Evolutionary conservation across 2,797 vertebrate species (phyloP), one percentile per base, ranked within the genome.

Genomic region (Acipenser ruthenus): DNA sequence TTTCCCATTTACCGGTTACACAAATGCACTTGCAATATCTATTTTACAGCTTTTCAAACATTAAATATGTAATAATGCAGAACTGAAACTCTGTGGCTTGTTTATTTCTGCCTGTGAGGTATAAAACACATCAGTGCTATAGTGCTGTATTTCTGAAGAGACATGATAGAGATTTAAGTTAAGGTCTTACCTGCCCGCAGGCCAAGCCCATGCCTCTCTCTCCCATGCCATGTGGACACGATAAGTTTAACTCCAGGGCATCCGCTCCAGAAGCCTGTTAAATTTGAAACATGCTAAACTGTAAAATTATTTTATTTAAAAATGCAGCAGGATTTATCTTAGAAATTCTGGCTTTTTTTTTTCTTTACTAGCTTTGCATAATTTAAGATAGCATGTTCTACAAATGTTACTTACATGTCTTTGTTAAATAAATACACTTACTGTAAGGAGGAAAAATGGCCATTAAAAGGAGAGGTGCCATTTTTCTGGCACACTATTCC

Each of bases 121-220:
- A 68, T 1, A 67, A 63, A 49, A 68, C 64, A 66, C 65, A 50
- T 67, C 66, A 68, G 8, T 1, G 51, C 12, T 7, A 49, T 50
- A 66, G 56, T 0, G 10, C 60, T 67, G 49, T 59, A 64, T 4
- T 49, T 53, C 66, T 72, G 63, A 69, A 50, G 56, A 69, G 69
- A 75, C 55, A 65, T 47, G 67, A 64, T 68, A 53, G 49, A 70
- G 59, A 65, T 49, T 70, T 68, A 51, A 15, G 60, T 63, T 60
- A 7, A 65, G 66, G 58, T 70, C 75, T 72, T 86, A 95, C 93
- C 89, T 95, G 93, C 76, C 95, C 94, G 76, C 93, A 95, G 70
- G 94, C 94, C 82, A 96, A 79, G 23, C 94, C 94, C 94, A 95
- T 96, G 75, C 94, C 94, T 87, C 88, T 88, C 73, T 93, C 93